These are phyloP conservation scores for Rhinopomastus cyanomelas DNA, from an alignment of 2,113 vertebrate genomes.

Conservation along the genomic window DNA sequence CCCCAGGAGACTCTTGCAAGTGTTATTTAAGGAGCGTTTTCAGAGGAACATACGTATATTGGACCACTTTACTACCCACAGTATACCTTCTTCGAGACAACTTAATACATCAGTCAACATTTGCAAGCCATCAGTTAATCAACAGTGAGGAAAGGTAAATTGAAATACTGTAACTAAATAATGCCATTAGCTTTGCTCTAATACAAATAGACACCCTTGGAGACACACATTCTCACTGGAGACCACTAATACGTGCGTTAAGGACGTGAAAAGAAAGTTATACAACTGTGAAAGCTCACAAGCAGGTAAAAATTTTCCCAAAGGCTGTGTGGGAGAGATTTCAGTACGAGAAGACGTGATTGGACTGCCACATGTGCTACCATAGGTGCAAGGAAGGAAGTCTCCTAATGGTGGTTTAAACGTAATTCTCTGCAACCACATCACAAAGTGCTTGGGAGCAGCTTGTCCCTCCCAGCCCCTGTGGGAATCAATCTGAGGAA, in stretches of 20 bases:
- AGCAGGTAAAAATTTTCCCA: constrained; percentile 62
- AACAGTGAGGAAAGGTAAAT: constrained; percentile 16
- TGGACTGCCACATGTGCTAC: constrained; percentile 38
- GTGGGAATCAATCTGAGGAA: constrained; percentile 84
- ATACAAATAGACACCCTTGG: constrained; percentile 36
- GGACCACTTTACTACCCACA: background rate
- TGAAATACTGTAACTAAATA: background rate
- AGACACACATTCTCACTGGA: constrained; percentile 49
- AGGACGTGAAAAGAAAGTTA: constrained; percentile 56
- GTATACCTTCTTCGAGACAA: background rate
- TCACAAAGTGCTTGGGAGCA: constrained; percentile 76
- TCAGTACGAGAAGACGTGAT: constrained; percentile 37
- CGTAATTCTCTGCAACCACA: constrained; percentile 52
- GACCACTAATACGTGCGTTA: constrained; percentile 42
- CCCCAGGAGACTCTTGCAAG: constrained; percentile 3
- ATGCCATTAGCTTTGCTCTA: constrained; percentile 37
- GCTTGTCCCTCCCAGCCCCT: constrained; percentile 70
- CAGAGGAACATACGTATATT: background rate
- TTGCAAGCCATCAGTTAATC: constrained; percentile 40
- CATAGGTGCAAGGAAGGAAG: constrained; percentile 78
- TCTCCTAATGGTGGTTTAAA: constrained; percentile 61
- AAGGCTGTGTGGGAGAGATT: constrained; percentile 34
- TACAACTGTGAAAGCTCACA: constrained; percentile 31
- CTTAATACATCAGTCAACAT: constrained; percentile 45
- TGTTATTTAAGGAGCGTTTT: constrained; percentile 47